Evolutionary conservation across 2,113 vertebrate species (phyloP), one percentile per base, ranked within the genome.

Genomic region (Triplophysa siluroides): DNA sequence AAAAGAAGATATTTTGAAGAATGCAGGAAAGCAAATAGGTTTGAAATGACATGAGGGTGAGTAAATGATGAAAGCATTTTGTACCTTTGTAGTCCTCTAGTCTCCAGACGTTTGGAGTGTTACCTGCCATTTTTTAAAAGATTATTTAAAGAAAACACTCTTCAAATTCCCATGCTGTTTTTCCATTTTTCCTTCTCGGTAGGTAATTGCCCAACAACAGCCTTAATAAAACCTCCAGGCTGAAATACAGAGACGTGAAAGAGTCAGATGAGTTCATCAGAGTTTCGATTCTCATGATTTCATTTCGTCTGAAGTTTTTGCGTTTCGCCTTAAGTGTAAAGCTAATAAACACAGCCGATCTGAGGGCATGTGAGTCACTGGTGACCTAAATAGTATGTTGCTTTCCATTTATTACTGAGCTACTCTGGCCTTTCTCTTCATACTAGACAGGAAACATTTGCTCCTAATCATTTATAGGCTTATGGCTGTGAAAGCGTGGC

Each of bases 401-500:
- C 78, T 79, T 64, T 79, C 58, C 61, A 72, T 60, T 76, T 38
- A 63, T 38, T 52, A 21, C 69, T 24, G 24, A 4, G 50, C n/a
- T 45, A 38, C n/a, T 19, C 62, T 74, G 29, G 78, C 61, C 70
- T 38, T n/a, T 29, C 69, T 74, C 54, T 43, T 45, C 62, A n/a
- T 24, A 58, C 61, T 45, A 73, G 29, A 74, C 61, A 66, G 61
- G n/a, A 70, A 73, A 65, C 78, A 61, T 47, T 29, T 26, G 11
- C 26, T 70, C 11, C 41, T 61, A 29, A 45, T 74, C 78, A 80
- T 74, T 66, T 80, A 80, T 74, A 66, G 58, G 50, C 29, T 72
- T 29, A 43, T 19, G 60, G 69, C 60, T 52, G 21, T 54, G 45
- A 73, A 73, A 65, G 47, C 47, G 13, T 65, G 69, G n/a, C 69